Percentiles rank a stretch among this genome's conserved stretches.
Evolutionary conservation across 2,113 vertebrate species (phyloP).

Genomic region (Epinephelus moara): DNA sequence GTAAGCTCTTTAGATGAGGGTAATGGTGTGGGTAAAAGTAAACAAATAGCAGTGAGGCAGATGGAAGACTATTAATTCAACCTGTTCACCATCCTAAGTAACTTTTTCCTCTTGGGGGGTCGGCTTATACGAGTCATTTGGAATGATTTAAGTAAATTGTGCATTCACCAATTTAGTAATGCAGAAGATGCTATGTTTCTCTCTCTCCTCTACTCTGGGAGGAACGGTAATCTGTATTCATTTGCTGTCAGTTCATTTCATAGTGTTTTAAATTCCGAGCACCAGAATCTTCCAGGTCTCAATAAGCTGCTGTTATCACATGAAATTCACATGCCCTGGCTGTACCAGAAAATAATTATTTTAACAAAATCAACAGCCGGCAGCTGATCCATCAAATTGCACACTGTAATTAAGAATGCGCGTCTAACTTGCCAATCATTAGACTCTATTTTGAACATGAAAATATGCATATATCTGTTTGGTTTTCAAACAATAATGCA

Average conservation of each 20-base stretch:
- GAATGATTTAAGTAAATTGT: conserved; percentile 21
- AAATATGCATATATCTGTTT: neutral
- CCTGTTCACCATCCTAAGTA: neutral
- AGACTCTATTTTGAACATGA: neutral
- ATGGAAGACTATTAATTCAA: conserved; percentile 14
- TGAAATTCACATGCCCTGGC: neutral
- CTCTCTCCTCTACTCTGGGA: neutral
- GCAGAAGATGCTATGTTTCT: neutral
- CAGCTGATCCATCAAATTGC: conserved; percentile 7
- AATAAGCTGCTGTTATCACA: neutral
- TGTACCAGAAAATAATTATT: neutral
- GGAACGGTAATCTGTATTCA: neutral
- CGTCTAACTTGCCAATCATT: neutral
- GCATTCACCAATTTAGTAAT: conserved; percentile 6
- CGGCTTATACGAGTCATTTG: neutral
- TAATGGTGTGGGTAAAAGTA: conserved; percentile 48
- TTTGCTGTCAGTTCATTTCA: neutral
- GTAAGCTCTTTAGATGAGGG: conserved; percentile 33
- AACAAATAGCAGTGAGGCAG: conserved; percentile 43
- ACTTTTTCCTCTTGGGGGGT: conserved; percentile 2
- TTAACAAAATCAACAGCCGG: conserved; percentile 11
- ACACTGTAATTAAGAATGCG: neutral
- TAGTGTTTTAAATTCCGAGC: conserved; percentile 7
- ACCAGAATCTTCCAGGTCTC: neutral
- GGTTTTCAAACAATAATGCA: neutral